phyloP scores from a whole-genome alignment of 2,797 vertebrate species.

The Steatocranus sp. region DNA sequence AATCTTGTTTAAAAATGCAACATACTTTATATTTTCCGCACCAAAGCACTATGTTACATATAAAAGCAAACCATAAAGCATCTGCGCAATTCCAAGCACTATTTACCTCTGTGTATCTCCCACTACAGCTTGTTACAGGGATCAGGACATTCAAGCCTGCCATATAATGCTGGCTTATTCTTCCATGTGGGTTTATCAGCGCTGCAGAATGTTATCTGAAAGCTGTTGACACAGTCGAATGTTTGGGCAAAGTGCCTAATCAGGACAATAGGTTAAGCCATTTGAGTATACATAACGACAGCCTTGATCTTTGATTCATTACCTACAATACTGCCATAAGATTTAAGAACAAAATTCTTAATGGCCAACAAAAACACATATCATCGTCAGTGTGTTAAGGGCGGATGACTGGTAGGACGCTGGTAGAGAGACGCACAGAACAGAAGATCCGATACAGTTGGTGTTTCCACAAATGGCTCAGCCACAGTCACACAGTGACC shows the following conservation, averaged over 20 bases:
- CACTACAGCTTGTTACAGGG: not conserved
- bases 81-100: not conserved
- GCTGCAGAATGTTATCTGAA: constrained; percentile 38
- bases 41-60: not conserved
- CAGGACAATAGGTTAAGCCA: constrained; percentile 34
- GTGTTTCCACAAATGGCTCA: not conserved
- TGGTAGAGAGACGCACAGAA: not conserved
- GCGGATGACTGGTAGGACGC: not conserved
- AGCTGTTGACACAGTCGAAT: constrained; percentile 46
- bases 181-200: constrained; percentile 53
- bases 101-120: not conserved
- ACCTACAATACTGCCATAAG: not conserved
- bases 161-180: constrained; percentile 34
- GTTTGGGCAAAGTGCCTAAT: constrained; percentile 2
- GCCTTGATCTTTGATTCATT: not conserved
- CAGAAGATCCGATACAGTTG: not conserved
- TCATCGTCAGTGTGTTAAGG: not conserved
- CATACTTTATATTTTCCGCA: not conserved
- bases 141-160: constrained; percentile 18
- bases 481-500: not conserved
- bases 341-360: not conserved
- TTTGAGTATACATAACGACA: not conserved
- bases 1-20: not conserved
- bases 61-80: not conserved
- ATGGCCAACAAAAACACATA: not conserved